Conservation (phyloP, 2,113 vertebrate species). For the Micronisus gabar region DNA sequence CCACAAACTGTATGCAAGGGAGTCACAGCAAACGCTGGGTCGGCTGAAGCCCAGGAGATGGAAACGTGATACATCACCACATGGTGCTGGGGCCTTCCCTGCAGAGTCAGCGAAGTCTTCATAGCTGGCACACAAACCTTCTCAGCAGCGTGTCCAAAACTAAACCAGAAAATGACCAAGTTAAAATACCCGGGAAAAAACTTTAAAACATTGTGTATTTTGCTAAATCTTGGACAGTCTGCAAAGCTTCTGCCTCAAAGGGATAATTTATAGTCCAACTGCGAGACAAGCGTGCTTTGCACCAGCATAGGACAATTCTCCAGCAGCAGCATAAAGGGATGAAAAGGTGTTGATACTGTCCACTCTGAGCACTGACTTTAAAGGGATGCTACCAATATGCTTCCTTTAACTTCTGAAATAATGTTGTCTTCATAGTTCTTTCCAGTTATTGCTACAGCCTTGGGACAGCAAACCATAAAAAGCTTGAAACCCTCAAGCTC, state of each 20-base stretch:
- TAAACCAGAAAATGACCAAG: background rate
- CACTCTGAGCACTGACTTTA: background rate
- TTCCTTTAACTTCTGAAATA: background rate
- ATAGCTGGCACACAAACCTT: background rate
- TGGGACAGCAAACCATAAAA: background rate
- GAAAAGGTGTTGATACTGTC: rapidly evolving
- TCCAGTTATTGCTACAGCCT: background rate
- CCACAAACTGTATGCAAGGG: background rate
- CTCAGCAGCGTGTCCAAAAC: background rate
- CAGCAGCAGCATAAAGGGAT: background rate
- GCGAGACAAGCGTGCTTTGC: rapidly evolving
- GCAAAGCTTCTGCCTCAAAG: background rate
- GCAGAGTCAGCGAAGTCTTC: background rate
- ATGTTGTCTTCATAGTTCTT: background rate
- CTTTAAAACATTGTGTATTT: background rate
- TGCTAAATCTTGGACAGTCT: background rate
- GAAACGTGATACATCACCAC: background rate
- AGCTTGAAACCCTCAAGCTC: background rate
- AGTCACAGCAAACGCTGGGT: background rate
- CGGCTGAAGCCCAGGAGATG: background rate
- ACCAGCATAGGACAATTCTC: background rate
- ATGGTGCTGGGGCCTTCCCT: background rate
- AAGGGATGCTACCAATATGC: background rate
- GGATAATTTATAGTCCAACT: background rate
- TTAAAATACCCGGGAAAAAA: background rate